Conservation (phyloP, 2,797 vertebrate genomes). For the Vipera ursinii region DNA sequence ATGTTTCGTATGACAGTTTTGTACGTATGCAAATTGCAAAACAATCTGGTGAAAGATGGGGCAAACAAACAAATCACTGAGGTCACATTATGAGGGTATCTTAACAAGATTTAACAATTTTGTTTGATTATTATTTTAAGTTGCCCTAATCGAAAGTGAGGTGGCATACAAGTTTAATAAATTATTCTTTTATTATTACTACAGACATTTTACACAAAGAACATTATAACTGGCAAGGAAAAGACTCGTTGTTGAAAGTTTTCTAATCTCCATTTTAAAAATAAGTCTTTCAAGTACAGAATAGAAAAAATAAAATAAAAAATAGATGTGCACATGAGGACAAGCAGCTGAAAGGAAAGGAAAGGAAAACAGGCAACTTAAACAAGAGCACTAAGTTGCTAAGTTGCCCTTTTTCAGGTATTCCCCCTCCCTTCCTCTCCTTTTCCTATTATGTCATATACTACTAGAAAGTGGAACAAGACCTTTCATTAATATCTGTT, state of each 20-base stretch:
- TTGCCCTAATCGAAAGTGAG: too few relatives aligned
- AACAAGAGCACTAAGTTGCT: not conserved
- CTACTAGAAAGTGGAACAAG: not conserved
- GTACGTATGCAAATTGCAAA: too few relatives aligned
- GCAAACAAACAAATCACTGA: not conserved
- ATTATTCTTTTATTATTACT: too few relatives aligned
- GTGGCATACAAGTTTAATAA: too few relatives aligned
- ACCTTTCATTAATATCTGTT: not conserved
- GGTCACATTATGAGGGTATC: not conserved
- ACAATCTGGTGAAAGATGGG: not conserved
- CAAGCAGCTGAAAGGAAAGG: not conserved
- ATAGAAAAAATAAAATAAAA: not conserved
- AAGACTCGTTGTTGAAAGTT: not conserved
- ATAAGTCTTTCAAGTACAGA: not conserved
- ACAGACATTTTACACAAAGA: not conserved
- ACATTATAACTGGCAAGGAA: not conserved
- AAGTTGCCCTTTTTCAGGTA: too few relatives aligned
- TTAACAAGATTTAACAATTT: too few relatives aligned
- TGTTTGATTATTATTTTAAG: too few relatives aligned
- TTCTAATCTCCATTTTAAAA: not conserved
- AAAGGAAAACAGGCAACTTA: not conserved
- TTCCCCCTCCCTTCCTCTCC: not conserved
- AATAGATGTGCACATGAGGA: not conserved
- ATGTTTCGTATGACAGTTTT: too few relatives aligned
- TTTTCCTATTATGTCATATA: not conserved